Percentiles rank a stretch among this genome's conserved stretches.
These are phyloP conservation scores for Catharus fuscescens DNA, from an alignment of 2,113 vertebrate genomes.

Conservation along the genomic window DNA sequence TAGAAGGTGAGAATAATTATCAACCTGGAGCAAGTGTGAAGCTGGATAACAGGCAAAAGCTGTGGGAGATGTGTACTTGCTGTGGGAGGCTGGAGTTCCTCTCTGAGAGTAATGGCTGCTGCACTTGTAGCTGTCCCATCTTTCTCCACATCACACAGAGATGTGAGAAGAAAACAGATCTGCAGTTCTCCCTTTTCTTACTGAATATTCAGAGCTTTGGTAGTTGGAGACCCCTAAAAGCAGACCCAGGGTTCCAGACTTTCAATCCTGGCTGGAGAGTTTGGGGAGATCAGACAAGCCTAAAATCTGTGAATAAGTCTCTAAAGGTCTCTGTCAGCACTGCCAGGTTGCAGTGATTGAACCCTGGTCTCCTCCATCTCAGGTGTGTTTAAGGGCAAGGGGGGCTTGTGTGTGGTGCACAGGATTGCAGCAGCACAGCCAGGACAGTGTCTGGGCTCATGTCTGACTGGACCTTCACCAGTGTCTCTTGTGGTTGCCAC, in stretches of 20 bases:
- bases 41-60: neutral
- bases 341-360: neutral
- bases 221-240: neutral
- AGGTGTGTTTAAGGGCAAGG: neutral
- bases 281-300: neutral
- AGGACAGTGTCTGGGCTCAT: neutral
- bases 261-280: neutral
- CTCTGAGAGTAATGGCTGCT: neutral
- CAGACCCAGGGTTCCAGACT: neutral
- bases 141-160: neutral
- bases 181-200: neutral
- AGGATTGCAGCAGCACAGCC: neutral
- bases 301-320: neutral
- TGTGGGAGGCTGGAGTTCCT: neutral
- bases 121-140: neutral
- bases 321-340: neutral
- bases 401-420: neutral
- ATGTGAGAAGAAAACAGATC: neutral
- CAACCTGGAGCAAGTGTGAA: neutral
- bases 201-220: neutral
- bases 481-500: neutral
- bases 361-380: neutral
- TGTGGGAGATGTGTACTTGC: neutral
- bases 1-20: neutral
- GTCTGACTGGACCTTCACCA: neutral